phyloP scores from a whole-genome alignment of 2,797 vertebrate species.

The Tarsius wallacei region DNA sequence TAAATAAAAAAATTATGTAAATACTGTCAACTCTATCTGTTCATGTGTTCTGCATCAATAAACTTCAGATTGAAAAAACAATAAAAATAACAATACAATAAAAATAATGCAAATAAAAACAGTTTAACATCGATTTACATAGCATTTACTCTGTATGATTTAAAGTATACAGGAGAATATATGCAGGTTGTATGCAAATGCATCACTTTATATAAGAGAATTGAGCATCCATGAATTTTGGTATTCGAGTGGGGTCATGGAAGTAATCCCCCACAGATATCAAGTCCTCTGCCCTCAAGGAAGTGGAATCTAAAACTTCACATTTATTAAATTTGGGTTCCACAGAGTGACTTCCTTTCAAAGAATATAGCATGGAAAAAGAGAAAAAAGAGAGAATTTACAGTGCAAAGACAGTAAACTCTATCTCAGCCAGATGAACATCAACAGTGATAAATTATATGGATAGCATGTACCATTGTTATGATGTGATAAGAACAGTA shows the following conservation, averaged over 20 bases:
- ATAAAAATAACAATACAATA: not conserved
- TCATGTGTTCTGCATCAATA: not conserved
- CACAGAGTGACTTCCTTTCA: not conserved
- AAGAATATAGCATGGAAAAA: not conserved
- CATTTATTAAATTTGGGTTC: not conserved
- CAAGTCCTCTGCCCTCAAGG: not conserved
- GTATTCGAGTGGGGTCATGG: not conserved
- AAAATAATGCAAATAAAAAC: not conserved
- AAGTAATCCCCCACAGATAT: not conserved
- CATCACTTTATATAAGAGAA: not conserved
- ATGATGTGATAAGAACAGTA: not conserved
- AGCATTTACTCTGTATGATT: no score
- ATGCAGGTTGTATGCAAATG: not conserved
- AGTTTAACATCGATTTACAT: no score
- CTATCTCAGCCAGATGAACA: not conserved
- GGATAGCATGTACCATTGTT: not conserved
- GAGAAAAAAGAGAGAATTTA: not conserved
- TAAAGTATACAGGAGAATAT: not conserved
- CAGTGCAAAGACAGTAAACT: not conserved
- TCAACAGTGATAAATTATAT: not conserved
- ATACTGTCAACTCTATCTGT: not conserved
- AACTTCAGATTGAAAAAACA: not conserved
- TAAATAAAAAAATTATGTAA: not conserved
- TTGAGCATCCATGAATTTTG: not conserved
- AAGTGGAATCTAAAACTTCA: not conserved